Percentiles rank a stretch among this genome's conserved stretches.
These are phyloP conservation scores for Elysia crispata DNA, from an alignment of 2,888 invertebrate genomes.

Conservation along the genomic window DNA sequence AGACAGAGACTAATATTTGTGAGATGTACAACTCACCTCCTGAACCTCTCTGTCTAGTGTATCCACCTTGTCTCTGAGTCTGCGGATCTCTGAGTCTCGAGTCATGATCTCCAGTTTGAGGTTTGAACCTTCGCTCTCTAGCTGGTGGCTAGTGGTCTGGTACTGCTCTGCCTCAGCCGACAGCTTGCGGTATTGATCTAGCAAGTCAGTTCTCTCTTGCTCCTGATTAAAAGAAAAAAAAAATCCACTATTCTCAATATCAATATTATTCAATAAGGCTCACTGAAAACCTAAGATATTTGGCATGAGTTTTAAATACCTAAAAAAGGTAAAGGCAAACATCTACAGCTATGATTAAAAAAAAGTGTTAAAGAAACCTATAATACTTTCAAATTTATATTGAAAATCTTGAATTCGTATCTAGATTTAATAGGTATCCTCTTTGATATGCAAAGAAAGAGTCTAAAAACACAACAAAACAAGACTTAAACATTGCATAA, in stretches of 20 bases:
- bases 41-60: conserved; percentile 72
- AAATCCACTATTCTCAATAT: conserved; percentile 2
- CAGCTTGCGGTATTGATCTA: conserved; percentile 77
- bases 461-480: not conserved
- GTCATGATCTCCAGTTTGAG: conserved; percentile 75
- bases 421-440: too few species aligned
- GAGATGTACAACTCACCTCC: conserved; percentile 56
- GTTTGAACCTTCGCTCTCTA: conserved; percentile 77
- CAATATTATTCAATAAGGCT: not conserved
- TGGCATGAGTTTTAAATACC: too few species aligned
- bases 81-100: conserved; percentile 73
- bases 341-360: too few species aligned
- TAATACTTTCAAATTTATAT: too few species aligned
- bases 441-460: not conserved
- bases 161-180: conserved; percentile 75
- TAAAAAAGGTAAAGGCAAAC: too few species aligned
- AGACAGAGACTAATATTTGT: too few species aligned
- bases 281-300: too few species aligned
- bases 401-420: too few species aligned
- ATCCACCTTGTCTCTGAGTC: conserved; percentile 73
- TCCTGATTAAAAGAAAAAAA: conserved; percentile 62
- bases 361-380: too few species aligned
- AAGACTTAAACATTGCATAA: not conserved
- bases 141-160: conserved; percentile 75
- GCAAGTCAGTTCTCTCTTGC: conserved; percentile 73